These are phyloP conservation scores for Isotomurus palustris DNA, from an alignment of 2,888 invertebrate genomes.

Conservation along the genomic window DNA sequence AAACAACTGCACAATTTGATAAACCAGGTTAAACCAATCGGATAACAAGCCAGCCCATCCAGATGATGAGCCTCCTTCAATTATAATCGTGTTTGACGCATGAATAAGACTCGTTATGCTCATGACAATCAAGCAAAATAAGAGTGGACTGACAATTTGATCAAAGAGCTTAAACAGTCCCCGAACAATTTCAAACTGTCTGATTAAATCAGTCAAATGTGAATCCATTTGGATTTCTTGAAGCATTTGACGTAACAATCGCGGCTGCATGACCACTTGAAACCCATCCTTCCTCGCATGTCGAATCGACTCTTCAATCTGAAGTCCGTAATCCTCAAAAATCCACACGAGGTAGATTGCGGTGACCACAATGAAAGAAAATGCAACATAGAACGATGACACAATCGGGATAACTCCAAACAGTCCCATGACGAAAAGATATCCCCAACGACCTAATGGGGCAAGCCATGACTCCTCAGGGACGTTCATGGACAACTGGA, in stretches of 20 bases:
- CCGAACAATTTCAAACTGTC: slow-evolving; percentile 28
- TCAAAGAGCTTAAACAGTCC: slow-evolving; percentile 28
- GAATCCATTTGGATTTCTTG: slow-evolving; percentile 24
- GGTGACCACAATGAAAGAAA: slow-evolving; percentile 33
- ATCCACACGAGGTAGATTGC: slow-evolving; percentile 34
- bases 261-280: slow-evolving; percentile 4
- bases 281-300: slow-evolving; percentile 20
- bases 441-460: slow-evolving; percentile 27
- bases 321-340: slow-evolving; percentile 34
- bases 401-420: slow-evolving; percentile 32
- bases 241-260: slow-evolving; percentile 19
- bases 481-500: slow-evolving; percentile 23
- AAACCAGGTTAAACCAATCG: slow-evolving; percentile 31
- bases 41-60: slow-evolving; percentile 29
- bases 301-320: slow-evolving; percentile 36
- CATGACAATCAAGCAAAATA: slow-evolving; percentile 36
- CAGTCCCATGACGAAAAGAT: slow-evolving; percentile 29
- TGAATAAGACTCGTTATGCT: slow-evolving; percentile 33
- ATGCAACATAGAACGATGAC: slow-evolving; percentile 31
- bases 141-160: slow-evolving; percentile 30
- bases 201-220: slow-evolving; percentile 18
- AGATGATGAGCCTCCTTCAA: slow-evolving; percentile 25
- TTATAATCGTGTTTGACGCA: slow-evolving; percentile 31
- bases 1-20: slow-evolving; percentile 33
- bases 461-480: slow-evolving; percentile 28